Percentiles rank a stretch among this genome's conserved stretches.
phyloP scores from a whole-genome alignment of 2,113 vertebrate species.

The Proteles cristata region DNA sequence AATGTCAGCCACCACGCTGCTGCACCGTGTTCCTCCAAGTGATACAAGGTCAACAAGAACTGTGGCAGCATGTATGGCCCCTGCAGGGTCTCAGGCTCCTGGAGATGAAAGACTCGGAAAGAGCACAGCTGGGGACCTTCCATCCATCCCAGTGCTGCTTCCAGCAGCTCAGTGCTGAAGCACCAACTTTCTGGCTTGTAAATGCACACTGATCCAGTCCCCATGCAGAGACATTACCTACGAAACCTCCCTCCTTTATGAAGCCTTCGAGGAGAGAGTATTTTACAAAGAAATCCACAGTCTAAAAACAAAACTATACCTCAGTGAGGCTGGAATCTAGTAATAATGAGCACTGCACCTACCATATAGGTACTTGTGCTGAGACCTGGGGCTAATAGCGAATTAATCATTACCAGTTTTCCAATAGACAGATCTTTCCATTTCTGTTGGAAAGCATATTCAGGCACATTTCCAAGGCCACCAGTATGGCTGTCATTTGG shows the following conservation, averaged over 20 bases:
- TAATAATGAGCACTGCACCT: background rate
- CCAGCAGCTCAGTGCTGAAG: background rate
- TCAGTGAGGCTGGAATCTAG: background rate
- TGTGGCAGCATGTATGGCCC: background rate
- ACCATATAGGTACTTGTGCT: background rate
- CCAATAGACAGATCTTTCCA: background rate
- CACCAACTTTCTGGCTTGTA: background rate
- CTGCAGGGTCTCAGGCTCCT: background rate
- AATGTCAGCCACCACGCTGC: background rate
- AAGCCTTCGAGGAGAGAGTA: background rate
- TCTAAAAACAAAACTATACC: background rate
- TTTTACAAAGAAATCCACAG: background rate
- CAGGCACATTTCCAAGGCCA: background rate
- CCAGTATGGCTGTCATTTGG: background rate
- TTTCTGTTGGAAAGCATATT: background rate
- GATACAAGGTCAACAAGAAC: slow-evolving; percentile 28
- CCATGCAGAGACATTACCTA: slow-evolving; percentile 17
- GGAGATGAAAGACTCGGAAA: background rate
- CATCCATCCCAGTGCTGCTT: background rate
- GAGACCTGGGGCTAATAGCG: background rate
- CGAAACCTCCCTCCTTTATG: background rate
- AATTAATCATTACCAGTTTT: background rate
- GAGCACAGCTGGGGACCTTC: slow-evolving; percentile 17
- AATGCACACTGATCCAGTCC: slow-evolving; percentile 34
- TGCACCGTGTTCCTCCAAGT: background rate